Conservation (phyloP, 2,113 vertebrate species). For the Macaca mulatta region DNA sequence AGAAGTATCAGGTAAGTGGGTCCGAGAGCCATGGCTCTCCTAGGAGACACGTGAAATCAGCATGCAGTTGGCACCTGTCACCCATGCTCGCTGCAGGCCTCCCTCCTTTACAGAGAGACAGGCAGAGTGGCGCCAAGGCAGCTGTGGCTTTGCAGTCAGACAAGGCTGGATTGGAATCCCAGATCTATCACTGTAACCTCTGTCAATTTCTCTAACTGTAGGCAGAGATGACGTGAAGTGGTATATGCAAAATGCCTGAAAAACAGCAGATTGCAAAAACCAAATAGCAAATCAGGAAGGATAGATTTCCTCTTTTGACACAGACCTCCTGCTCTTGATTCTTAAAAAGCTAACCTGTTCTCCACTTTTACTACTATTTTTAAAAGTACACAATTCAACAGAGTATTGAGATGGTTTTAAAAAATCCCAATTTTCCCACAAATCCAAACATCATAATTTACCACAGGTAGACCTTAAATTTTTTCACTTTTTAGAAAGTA, state of each 20-base stretch:
- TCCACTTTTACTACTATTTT: not conserved
- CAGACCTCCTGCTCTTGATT: not conserved
- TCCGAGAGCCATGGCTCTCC: not conserved
- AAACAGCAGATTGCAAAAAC: not conserved
- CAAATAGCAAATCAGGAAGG: not conserved
- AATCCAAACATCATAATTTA: not conserved
- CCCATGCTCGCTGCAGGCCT: not conserved
- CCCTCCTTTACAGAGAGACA: not conserved
- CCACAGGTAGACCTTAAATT: not conserved
- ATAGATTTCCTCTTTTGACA: not conserved
- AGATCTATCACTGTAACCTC: not conserved
- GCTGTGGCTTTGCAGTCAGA: not conserved
- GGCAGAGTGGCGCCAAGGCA: not conserved
- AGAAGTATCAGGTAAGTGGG: not conserved
- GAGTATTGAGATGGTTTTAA: not conserved
- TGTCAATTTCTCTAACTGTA: not conserved
- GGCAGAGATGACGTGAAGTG: not conserved
- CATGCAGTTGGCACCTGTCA: not conserved
- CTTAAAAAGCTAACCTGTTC: not conserved
- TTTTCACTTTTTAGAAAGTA: not conserved
- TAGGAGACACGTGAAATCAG: not conserved
- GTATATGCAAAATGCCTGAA: not conserved
- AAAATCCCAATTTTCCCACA: not conserved
- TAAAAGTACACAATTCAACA: not conserved
- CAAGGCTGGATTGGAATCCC: not conserved